phyloP scores from a whole-genome alignment of 2,113 vertebrate genomes.

The Rhagologus leucostigma region DNA sequence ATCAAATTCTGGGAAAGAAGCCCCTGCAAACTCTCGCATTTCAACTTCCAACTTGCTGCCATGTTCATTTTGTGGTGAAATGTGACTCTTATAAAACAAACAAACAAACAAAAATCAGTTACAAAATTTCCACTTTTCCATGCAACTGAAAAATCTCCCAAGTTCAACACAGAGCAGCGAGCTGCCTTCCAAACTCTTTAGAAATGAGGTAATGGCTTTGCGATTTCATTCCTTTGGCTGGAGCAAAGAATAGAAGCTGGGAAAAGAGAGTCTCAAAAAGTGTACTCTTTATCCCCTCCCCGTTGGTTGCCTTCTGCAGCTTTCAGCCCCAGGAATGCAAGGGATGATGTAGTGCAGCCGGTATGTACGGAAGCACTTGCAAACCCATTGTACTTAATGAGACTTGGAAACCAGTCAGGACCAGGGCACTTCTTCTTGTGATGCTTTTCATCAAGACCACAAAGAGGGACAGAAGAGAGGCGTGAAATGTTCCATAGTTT shows the following conservation, averaged over 20 bases:
- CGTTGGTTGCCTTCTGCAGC: conserved; percentile 34
- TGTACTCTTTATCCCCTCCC: conserved; percentile 12
- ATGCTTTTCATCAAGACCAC: conserved; percentile 23
- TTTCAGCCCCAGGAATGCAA: conserved; percentile 54
- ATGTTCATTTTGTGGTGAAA: conserved; percentile 15
- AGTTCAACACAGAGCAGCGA: neutral
- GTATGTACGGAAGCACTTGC: conserved; percentile 41
- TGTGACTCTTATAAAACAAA: conserved; percentile 6
- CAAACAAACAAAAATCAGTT: conserved; percentile 13
- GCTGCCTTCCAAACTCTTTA: neutral
- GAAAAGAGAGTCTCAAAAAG: conserved; percentile 40
- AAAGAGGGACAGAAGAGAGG: neutral
- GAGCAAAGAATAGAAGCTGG: conserved; percentile 40
- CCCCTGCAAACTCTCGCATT: conserved; percentile 24
- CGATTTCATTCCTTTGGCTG: conserved; percentile 30
- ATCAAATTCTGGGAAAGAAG: conserved; percentile 55
- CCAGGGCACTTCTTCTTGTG: conserved; percentile 20
- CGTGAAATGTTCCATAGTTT: conserved; percentile 15
- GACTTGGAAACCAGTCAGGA: conserved; percentile 55
- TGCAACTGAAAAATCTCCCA: neutral
- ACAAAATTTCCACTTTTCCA: neutral
- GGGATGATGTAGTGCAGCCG: conserved; percentile 52
- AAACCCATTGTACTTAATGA: conserved; percentile 55
- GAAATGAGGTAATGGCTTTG: conserved; percentile 49
- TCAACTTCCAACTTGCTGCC: conserved; percentile 20